These are phyloP conservation scores for Hippocampus abdominalis DNA, from an alignment of 2,113 vertebrate genomes.

Conservation along the genomic window DNA sequence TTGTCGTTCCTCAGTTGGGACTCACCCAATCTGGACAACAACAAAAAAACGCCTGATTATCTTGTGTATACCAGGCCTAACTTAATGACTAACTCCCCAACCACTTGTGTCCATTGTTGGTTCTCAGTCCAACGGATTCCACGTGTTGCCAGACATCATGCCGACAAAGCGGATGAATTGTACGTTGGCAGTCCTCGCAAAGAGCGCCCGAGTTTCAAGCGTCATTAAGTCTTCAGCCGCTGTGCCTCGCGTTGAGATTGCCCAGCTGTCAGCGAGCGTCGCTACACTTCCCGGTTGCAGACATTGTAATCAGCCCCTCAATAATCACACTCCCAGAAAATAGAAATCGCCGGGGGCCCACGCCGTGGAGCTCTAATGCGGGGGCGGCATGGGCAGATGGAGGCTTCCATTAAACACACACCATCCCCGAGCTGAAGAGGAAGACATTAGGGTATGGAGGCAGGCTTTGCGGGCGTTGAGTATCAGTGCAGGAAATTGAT, in stretches of 20 bases:
- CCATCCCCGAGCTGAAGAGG: conserved; percentile 38
- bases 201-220: conserved; percentile 67
- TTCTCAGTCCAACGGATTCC: conserved; percentile 53
- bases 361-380: conserved; percentile 71
- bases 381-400: conserved; percentile 72
- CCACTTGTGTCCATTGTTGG: not conserved
- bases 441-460: conserved; percentile 20
- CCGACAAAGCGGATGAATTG: conserved; percentile 61
- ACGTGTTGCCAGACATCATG: conserved; percentile 59
- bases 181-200: conserved; percentile 65
- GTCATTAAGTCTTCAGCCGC: conserved; percentile 71
- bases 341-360: conserved; percentile 68
- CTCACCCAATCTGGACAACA: not conserved
- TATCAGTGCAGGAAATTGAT: conserved; percentile 25
- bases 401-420: conserved; percentile 64
- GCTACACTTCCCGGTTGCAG: conserved; percentile 69
- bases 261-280: conserved; percentile 59
- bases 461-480: conserved; percentile 29
- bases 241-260: conserved; percentile 64
- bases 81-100: not conserved
- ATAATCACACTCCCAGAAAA: conserved; percentile 76
- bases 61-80: not conserved
- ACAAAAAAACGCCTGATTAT: not conserved
- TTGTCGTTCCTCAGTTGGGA: not conserved
- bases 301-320: conserved; percentile 73